Evolutionary conservation across 2,113 vertebrate species (phyloP).

Genomic region (Cacatua alba): DNA sequence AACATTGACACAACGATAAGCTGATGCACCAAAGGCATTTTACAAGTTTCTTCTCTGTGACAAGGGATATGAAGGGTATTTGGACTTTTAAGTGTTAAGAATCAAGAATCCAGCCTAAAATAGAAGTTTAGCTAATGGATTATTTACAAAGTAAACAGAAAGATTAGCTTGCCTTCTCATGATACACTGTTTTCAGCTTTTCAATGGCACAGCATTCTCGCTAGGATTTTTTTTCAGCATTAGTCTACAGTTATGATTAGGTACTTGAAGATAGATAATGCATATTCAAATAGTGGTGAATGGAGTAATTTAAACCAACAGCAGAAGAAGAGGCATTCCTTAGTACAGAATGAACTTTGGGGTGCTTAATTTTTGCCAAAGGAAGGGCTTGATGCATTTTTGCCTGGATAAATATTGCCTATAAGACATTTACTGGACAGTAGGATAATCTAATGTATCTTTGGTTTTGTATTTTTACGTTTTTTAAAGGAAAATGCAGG

Average conservation of each 20-base stretch:
- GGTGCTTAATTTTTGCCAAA: conserved; percentile 23
- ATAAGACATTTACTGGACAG: conserved; percentile 46
- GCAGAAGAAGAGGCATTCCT: not conserved
- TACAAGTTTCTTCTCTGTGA: conserved; percentile 56
- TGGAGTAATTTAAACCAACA: conserved; percentile 8
- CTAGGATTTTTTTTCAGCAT: conserved; percentile 9
- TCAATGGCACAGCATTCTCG: not conserved
- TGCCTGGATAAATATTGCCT: conserved; percentile 46
- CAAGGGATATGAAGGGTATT: conserved; percentile 38
- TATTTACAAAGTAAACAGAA: conserved; percentile 40
- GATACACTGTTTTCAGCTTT: conserved; percentile 22
- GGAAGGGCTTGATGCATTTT: conserved; percentile 16
- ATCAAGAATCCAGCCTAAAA: conserved; percentile 32
- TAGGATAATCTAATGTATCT: conserved; percentile 45
- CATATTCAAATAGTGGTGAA: not conserved
- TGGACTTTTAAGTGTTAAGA: conserved; percentile 31
- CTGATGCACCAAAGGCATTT: conserved; percentile 36
- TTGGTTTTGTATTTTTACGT: conserved; percentile 48
- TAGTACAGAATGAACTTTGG: conserved; percentile 23
- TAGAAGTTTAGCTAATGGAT: conserved; percentile 38
- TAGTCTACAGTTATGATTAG: conserved; percentile 40
- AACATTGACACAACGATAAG: not conserved
- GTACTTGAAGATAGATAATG: conserved; percentile 5
- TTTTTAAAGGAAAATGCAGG: conserved; percentile 28
- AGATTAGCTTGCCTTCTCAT: conserved; percentile 52